Evolutionary conservation across 1,140 invertebrate genomes (phyloP), one percentile per base, ranked within the genome.

Genomic region (Drosophila burlai): DNA sequence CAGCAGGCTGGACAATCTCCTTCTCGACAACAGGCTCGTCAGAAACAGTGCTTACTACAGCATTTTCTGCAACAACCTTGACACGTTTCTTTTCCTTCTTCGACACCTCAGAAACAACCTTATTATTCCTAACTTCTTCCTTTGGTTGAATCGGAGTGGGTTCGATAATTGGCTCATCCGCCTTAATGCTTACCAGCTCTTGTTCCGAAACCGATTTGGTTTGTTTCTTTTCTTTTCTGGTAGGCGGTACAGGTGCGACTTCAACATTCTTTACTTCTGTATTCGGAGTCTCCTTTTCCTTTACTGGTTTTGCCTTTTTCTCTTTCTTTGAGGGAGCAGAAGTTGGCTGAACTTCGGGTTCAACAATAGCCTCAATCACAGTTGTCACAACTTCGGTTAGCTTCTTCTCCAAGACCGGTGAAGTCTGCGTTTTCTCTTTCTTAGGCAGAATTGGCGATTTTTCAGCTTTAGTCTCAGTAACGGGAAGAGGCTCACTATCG

Each of bases 341-440:
- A 52, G 43, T 38, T 24, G 40, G 29, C 18, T 68, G 66, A 10
- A 59, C 52, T 42, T 43, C 42, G 9, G 83, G 62, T n/a, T 83
- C 65, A 47, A 45, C 18, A 15, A 36, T 15, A 54, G 57, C 34
- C 9, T 52, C 54, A 26, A 57, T 57, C 10, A 79, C 55, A 45
- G 49, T 36, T 46, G 40, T 69, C 36, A 71, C 76, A 15, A 78
- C 52, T 18, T 63, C 46, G 0, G 58, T 63, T 52, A 42, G 45
- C 36, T 78, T 78, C n/a, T 42, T 63, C 50, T 71, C 81, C 15
- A 76, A 29, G 21, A 54, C 6, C 9, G 61, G 54, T 9, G 63
- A n/a, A 2, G 50, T 38, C 11, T 67, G 52, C 38, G 61, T 80
- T 42, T 49, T 73, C 1, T 87, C 74, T 43, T 80, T 81, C n/a